These are phyloP conservation scores for Delia radicum DNA, from an alignment of 1,140 invertebrate species.

Conservation along the genomic window DNA sequence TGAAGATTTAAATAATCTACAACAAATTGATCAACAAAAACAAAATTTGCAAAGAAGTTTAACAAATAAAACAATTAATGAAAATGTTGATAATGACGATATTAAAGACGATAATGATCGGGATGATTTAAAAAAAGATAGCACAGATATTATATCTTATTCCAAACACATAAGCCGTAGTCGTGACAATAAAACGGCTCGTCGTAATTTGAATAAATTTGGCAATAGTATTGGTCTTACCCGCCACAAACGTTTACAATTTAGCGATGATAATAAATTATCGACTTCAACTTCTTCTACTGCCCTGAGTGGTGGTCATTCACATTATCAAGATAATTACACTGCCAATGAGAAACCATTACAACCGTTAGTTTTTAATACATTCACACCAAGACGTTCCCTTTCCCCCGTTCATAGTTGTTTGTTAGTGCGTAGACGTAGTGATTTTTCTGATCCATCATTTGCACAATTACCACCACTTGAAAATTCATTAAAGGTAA, in stretches of 20 bases:
- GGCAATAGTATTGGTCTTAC: slow-evolving; percentile 38
- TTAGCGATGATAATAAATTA: background rate
- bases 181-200: slow-evolving; percentile 36
- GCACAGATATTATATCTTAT: slow-evolving; percentile 43
- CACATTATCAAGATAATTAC: background rate
- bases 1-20: background rate
- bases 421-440: slow-evolving; percentile 47
- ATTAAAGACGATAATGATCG: background rate
- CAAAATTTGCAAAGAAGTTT: background rate
- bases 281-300: background rate
- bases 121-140: background rate
- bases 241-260: slow-evolving; percentile 30
- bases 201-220: slow-evolving; percentile 33
- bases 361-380: slow-evolving; percentile 22
- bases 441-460: slow-evolving; percentile 36
- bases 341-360: background rate
- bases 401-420: slow-evolving; percentile 46
- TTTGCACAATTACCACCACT: slow-evolving; percentile 6
- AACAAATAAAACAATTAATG: background rate
- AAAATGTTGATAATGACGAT: background rate
- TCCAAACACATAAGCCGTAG: slow-evolving; percentile 49
- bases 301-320: background rate
- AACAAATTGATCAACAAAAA: background rate
- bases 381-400: slow-evolving; percentile 28
- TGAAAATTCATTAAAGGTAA: background rate